Evolutionary conservation across 2,888 invertebrate genomes (phyloP), one percentile per base, ranked within the genome.

Genomic region (Polia nebulosa): DNA sequence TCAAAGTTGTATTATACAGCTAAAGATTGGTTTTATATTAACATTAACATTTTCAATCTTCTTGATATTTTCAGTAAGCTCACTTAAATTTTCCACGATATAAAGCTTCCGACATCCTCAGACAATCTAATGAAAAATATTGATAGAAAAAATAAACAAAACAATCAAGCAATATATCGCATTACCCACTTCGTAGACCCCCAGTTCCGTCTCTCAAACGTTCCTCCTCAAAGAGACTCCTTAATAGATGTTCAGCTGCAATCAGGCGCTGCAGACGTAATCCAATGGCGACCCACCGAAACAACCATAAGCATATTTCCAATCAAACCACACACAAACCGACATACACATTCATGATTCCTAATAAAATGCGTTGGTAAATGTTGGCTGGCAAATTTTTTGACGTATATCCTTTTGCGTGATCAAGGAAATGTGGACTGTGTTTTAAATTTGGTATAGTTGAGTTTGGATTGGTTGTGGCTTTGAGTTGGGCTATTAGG

Each of bases 311-410:
- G 92, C 93, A 94, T 94, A 94, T 93, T 94, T 91, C 92, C 94
- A 94, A 95, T 94, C 94, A 93, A 93, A 94, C 92, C 90, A 81
- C 90, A 90, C 88, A 88, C 85, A 89, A 89, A 91, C 87, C 88
- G 89, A 90, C 90, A 90, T 89, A 92, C 88, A 92, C 89, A 89
- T 91, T 90, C 89, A 87, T 87, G 83, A 89, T 92, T 92, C 94
- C 91, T 93, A 94, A 94, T 93, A 94, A 94, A 94, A 95, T 92
- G 93, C 93, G 91, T 93, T 90, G 91, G 90, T 92, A 88, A 91
- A 89, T 92, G 88, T 85, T 73, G 72, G 72, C 56, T 51, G 58
- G 27, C 70, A 61, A 75, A 75, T 58, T 72, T 63, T 82, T 47
- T 39, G 29, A 59, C 70, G 60, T 71, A 84, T 84, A 64, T 72